These are phyloP conservation scores for Drosophila siamana DNA, from an alignment of 2,888 invertebrate genomes.

Conservation along the genomic window DNA sequence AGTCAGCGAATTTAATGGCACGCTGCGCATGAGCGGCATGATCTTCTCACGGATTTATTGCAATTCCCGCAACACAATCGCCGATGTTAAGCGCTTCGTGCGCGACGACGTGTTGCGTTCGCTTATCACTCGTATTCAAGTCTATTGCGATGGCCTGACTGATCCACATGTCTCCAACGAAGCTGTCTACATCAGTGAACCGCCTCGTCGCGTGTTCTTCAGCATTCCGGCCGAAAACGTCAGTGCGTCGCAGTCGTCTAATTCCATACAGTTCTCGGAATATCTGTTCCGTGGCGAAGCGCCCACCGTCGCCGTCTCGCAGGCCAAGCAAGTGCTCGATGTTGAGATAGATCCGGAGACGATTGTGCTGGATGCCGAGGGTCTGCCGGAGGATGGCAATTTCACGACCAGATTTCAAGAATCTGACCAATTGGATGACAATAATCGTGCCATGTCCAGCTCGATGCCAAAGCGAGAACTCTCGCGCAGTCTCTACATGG, in stretches of 20 bases:
- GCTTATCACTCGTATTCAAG: conserved; percentile 93
- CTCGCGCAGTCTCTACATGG: conserved; percentile 86
- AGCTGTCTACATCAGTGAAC: conserved; percentile 91
- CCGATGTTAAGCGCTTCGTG: conserved; percentile 90
- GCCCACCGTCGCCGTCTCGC: conserved; percentile 91
- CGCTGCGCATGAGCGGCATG: conserved; percentile 82
- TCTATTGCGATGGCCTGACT: conserved; percentile 96
- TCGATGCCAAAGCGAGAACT: conserved; percentile 87
- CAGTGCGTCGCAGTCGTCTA: not conserved
- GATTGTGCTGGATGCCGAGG: conserved; percentile 91
- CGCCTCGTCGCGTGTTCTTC: conserved; percentile 93
- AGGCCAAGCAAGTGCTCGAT: conserved; percentile 93
- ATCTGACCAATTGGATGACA: conserved; percentile 34
- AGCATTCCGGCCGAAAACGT: conserved; percentile 87
- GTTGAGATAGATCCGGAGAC: conserved; percentile 90
- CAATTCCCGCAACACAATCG: conserved; percentile 90
- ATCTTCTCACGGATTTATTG: conserved; percentile 89
- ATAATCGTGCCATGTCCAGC: conserved; percentile 85
- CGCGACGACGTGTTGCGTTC: conserved; percentile 94
- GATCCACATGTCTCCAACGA: conserved; percentile 80
- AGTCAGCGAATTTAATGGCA: conserved; percentile 80
- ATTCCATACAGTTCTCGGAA: conserved; percentile 91
- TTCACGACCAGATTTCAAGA: conserved; percentile 46
- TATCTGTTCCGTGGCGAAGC: conserved; percentile 97
- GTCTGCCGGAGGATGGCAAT: conserved; percentile 90